phyloP scores from a whole-genome alignment of 2,113 vertebrate species.

The Oryzias melastigma region DNA sequence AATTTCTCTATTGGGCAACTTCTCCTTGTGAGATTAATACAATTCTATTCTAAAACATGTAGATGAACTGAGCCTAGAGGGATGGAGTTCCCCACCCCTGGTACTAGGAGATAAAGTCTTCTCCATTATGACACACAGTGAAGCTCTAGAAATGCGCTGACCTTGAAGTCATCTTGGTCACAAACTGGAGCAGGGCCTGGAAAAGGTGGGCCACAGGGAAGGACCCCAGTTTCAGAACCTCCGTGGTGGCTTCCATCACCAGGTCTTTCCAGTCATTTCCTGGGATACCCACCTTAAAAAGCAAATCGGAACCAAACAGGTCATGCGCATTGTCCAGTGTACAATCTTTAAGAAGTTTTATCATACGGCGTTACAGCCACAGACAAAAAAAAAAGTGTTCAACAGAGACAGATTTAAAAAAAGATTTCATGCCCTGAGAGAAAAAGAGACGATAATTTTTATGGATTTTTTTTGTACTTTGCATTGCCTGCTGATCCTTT shows the following conservation, averaged over 20 bases:
- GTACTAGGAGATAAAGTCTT: too few relatives aligned
- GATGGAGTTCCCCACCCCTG: too few relatives aligned
- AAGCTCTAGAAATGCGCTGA: constrained; percentile 42
- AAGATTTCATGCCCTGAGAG: neutral
- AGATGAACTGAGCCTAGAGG: too few relatives aligned
- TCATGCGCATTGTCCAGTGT: neutral
- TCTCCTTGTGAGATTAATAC: too few relatives aligned
- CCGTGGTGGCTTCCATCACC: constrained; percentile 87
- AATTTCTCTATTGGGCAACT: too few relatives aligned
- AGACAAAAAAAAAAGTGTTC: too few relatives aligned
- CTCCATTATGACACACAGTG: neutral
- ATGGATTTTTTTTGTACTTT: constrained; percentile 31
- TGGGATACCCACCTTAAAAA: constrained; percentile 77
- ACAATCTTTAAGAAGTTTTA: too few relatives aligned
- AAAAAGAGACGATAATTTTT: constrained; percentile 3
- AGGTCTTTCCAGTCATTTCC: constrained; percentile 86
- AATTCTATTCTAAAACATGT: too few relatives aligned
- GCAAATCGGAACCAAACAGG: constrained; percentile 5
- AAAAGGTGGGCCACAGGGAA: constrained; percentile 85
- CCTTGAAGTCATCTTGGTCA: constrained; percentile 87
- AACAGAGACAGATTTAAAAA: too few relatives aligned
- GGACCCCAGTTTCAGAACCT: constrained; percentile 85
- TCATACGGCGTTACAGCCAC: too few relatives aligned
- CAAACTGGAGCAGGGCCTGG: constrained; percentile 89
- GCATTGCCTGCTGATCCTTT: constrained; percentile 11